Base-by-base conservation (phyloP, 2,113 vertebrate species). In the Hippocampus guttulatus region DNA sequence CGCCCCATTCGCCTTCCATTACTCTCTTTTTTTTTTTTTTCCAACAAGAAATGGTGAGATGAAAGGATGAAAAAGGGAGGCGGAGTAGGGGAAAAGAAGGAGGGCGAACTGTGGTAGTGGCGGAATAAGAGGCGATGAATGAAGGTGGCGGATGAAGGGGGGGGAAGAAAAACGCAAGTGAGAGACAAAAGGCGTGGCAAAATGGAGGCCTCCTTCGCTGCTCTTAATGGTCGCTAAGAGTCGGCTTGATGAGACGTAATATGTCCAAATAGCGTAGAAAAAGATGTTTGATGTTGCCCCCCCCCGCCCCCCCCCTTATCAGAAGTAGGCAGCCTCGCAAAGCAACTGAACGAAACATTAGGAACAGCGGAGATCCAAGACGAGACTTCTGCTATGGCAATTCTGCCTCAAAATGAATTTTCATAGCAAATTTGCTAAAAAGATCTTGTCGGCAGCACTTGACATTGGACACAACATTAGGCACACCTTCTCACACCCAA, bases 11-110 rank as follows among this genome's bases (percentile, higher is more conserved):
- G 75, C 68, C 82, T 88, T 77, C 83, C 83, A 84, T 79, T 72
- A 72, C 77, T 79, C 82, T 81, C 16, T 27, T 27, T 30, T 27
- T 15, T 27, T 61, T 58, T 61, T 60, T 60, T 33, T 16, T 9
- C 86, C 87, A 86, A 89, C 85, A 85, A 86, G 83, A 89, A 85
- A 88, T 78, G 71, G 71, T 69, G 78, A 85, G 81, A 51, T 51
- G 47, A 86, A 73, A 85, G 76, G 76, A 81, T 75, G 66, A 80
- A 78, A 78, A 75, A 74, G 70, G 76, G 68, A 81, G 74, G 74
- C 75, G 70, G 76, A 73, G 76, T 70, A 81, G 73, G 67, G 73
- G 61, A 65, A 67, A 62, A 66, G 74, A 75, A 77, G 81, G 66
- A 76, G 81, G 78, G 85, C 80, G 70, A 78, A 80, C 68, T 72